These are phyloP conservation scores for Arbacia lixula DNA, from an alignment of 53 echinoderm and acorn worm species.

Conservation along the genomic window DNA sequence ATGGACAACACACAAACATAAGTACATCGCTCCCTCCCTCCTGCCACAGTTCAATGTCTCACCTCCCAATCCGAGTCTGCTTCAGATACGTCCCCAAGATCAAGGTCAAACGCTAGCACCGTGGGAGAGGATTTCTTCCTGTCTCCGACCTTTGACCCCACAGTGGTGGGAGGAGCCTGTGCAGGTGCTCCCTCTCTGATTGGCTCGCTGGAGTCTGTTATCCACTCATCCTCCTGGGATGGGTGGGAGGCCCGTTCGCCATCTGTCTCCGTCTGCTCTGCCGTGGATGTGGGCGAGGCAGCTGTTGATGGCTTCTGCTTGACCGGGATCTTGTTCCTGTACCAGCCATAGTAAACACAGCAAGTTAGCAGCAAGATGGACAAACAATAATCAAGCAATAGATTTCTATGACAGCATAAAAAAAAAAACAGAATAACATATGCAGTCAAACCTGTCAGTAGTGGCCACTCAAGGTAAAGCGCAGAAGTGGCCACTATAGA, in stretches of 20 bases:
- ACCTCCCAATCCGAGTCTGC: slow-evolving; percentile 96
- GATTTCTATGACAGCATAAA: too few species aligned
- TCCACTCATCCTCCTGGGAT: slow-evolving; percentile 34
- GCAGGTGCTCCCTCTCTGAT: neutral
- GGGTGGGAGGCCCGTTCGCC: neutral
- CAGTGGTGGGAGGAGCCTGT: neutral
- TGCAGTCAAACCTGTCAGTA: too few species aligned
- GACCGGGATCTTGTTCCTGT: slow-evolving; percentile 68
- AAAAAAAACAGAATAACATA: too few species aligned
- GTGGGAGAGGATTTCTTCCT: slow-evolving; percentile 3
- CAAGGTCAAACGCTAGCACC: slow-evolving; percentile 62
- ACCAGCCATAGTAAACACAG: too few species aligned
- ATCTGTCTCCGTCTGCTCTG: neutral
- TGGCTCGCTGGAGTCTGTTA: slow-evolving; percentile 45
- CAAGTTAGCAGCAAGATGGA: neutral
- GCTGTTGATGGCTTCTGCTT: neutral
- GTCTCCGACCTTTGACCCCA: neutral
- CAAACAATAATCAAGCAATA: neutral
- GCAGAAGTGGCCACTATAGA: too few species aligned
- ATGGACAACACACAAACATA: too few species aligned
- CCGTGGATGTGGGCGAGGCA: neutral
- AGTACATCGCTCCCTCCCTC: too few species aligned
- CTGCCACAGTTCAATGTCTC: too few species aligned
- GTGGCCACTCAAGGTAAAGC: too few species aligned
- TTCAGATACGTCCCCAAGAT: slow-evolving; percentile 82